Evolutionary conservation across 2,888 invertebrate genomes (phyloP).

Genomic region (Euclidia mi): DNA sequence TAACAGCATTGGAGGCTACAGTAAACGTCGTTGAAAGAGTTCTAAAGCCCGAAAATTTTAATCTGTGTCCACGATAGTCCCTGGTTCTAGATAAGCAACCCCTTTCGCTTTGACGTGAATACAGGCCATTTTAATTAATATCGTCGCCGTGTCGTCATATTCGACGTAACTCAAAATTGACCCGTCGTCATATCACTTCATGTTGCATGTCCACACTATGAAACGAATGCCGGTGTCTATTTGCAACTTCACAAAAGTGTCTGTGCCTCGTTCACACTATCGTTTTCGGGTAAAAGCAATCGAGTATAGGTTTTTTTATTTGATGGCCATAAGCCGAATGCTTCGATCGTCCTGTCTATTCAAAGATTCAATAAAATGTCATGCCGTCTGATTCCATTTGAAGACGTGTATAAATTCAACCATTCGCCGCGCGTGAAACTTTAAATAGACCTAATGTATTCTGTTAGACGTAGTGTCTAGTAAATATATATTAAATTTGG

Average conservation of each 20-base stretch:
- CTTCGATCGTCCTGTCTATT: constrained; percentile 35
- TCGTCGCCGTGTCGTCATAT: constrained; percentile 8
- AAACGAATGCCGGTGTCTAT: constrained; percentile 29
- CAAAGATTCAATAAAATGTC: constrained; percentile 41
- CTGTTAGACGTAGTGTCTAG: too few relatives aligned
- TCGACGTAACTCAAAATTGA: constrained; percentile 25
- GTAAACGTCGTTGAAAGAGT: too few relatives aligned
- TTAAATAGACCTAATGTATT: constrained; percentile 17
- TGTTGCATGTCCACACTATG: constrained; percentile 12
- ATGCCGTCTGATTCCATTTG: constrained; percentile 15
- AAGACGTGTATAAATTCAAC: constrained; percentile 31
- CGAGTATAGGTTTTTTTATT: constrained; percentile 33
- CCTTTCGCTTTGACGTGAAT: too few relatives aligned
- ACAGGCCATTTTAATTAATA: neutral
- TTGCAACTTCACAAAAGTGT: constrained; percentile 33
- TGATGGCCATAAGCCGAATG: constrained; percentile 36
- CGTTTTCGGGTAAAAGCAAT: constrained; percentile 44
- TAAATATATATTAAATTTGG: too few relatives aligned
- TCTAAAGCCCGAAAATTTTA: too few relatives aligned
- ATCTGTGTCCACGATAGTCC: too few relatives aligned
- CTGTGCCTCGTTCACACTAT: constrained; percentile 32
- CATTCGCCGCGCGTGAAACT: constrained; percentile 21
- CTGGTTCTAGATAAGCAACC: too few relatives aligned
- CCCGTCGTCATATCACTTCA: constrained; percentile 18
- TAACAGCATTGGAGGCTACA: too few relatives aligned